Evolutionary conservation across 2,888 invertebrate genomes (phyloP), one percentile per base, ranked within the genome.

Genomic region (Drosophila cognata): DNA sequence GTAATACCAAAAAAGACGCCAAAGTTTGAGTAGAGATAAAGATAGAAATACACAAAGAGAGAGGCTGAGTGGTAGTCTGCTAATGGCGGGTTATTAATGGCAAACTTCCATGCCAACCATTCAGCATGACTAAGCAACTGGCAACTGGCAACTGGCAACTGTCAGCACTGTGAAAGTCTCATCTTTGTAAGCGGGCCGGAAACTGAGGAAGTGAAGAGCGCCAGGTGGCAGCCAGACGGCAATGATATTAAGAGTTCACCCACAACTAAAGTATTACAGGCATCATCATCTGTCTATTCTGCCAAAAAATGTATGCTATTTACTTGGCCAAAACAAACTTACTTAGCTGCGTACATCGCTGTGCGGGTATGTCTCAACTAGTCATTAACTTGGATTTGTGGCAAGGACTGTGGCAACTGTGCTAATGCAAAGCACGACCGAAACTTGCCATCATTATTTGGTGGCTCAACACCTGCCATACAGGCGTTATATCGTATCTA

Each of bases 121-220:
- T 67, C 60, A 67, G 55, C 81, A 76, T 78, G 78, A 80, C 80
- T 67, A 59, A 64, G 71, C 77, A 67, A 74, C 64, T 75, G 67
- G 71, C 80, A 77, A 63, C 60, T 43, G 51, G 29, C 31, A 51
- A 51, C 35, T 75, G 67, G 71, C 80, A 77, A 63, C 38, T 38
- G 38, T 60, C 79, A 77, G 59, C 56, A 41, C 43, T 60, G 36
- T 8, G 25, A 16, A 48, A 58, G 50, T 58, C 66, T 51, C 57
- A n/a, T 25, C 55, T 50, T 43, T 59, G 36, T 4, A 6, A 35
- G 21, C 50, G n/a, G 11, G 28, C 18, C 48, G 18, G 8, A 46
- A 46, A 13, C 28, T 2, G 25, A 6, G 18, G 29, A 10, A 56
- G 55, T 29, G 38, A 38, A 8, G 16, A 33, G 53, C 57, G 38